A percentile compares a stretch with the other conserved stretches of the same genome.
Evolutionary conservation across 2,888 invertebrate genomes (phyloP).

Genomic region (Caenorhabditis afra): DNA sequence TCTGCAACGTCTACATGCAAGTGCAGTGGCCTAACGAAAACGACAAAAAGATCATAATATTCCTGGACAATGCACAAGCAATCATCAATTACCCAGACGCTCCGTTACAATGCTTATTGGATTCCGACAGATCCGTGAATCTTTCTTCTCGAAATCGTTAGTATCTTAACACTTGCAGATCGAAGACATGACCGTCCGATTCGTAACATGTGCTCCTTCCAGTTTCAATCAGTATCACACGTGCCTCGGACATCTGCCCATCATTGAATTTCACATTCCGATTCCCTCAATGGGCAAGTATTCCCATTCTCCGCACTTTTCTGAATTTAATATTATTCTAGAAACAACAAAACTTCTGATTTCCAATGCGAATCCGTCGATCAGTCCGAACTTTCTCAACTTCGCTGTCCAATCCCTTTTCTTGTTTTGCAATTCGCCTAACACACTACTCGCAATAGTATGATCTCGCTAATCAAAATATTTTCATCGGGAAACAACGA

Average conservation of each 20-base stretch:
- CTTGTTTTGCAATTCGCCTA: constrained; percentile 42
- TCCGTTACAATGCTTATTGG: constrained; percentile 45
- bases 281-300: constrained; percentile 8
- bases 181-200: constrained; percentile 42
- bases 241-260: constrained; percentile 26
- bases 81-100: constrained; percentile 43
- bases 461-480: background rate
- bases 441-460: constrained; percentile 48
- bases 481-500: background rate
- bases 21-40: no score
- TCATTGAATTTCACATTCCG: constrained; percentile 36
- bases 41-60: constrained; percentile 40
- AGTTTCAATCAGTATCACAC: constrained; percentile 45
- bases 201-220: constrained; percentile 52
- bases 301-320: background rate
- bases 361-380: constrained; percentile 13
- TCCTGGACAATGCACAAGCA: constrained; percentile 53
- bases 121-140: constrained; percentile 40
- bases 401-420: constrained; percentile 23
- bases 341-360: constrained; percentile 30
- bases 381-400: constrained; percentile 37
- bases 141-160: no score
- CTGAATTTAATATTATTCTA: background rate
- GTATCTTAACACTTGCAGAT: constrained; percentile 21
- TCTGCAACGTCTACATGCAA: constrained; percentile 17